These are phyloP conservation scores for Plebejus melissa DNA, from an alignment of 2,888 invertebrate species.

Conservation along the genomic window DNA sequence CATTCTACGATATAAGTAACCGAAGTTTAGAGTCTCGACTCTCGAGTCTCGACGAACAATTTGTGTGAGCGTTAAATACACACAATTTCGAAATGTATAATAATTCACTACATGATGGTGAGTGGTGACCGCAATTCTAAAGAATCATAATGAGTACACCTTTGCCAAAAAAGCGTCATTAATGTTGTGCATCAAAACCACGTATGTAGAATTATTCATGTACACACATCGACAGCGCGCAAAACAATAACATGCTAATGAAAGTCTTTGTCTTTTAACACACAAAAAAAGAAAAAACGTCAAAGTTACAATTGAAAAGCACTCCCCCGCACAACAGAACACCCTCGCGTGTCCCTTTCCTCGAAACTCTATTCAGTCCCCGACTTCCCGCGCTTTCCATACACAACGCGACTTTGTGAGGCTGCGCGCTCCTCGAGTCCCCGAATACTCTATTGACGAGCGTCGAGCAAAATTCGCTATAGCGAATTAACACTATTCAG, in stretches of 20 bases:
- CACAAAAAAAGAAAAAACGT: conserved; percentile 25
- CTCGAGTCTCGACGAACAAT: no score
- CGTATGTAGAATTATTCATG: background rate
- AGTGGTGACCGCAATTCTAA: background rate
- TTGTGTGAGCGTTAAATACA: no score
- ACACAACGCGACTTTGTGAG: conserved; percentile 70
- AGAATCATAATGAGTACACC: background rate
- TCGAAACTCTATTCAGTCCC: conserved; percentile 56
- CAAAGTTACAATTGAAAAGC: conserved; percentile 28
- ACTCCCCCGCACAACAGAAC: conserved; percentile 43
- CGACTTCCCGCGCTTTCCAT: conserved; percentile 69
- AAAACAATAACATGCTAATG: conserved; percentile 27
- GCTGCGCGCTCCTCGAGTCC: conserved; percentile 65
- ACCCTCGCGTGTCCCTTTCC: conserved; percentile 56
- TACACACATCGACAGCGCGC: conserved; percentile 17
- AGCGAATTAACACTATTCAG: conserved; percentile 79
- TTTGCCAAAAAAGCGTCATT: background rate
- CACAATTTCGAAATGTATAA: no score
- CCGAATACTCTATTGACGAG: conserved; percentile 77
- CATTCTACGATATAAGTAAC: background rate
- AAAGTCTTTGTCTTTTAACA: conserved; percentile 22
- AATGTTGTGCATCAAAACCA: background rate
- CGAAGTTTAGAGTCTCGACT: no score
- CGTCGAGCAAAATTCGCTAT: conserved; percentile 72
- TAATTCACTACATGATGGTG: background rate